Evolutionary conservation across 2,888 invertebrate species (phyloP).

Genomic region (Chydorus sphaericus): DNA sequence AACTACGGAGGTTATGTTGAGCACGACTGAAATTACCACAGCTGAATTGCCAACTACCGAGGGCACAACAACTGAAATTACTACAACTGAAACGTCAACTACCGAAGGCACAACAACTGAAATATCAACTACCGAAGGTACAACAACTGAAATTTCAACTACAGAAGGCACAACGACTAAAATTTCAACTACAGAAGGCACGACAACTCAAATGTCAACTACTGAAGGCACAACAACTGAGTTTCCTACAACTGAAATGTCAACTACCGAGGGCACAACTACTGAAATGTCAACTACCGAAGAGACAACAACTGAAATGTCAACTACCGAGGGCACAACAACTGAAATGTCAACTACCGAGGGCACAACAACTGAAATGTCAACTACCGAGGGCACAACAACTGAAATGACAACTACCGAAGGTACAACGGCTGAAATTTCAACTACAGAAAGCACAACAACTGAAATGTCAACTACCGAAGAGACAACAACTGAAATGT

Average conservation of each 20-base stretch:
- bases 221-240: slow-evolving; percentile 11
- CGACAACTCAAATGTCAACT: slow-evolving; percentile 8
- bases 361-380: slow-evolving; percentile 4
- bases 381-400: slow-evolving; percentile 7
- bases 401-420: background rate
- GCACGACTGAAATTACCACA: background rate
- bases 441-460: slow-evolving; percentile 10
- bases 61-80: slow-evolving; percentile 14
- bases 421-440: background rate
- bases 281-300: background rate
- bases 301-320: background rate
- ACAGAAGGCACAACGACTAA: slow-evolving; percentile 12
- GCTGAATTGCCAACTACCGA: slow-evolving; percentile 3
- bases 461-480: slow-evolving; percentile 9
- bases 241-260: background rate
- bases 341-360: slow-evolving; percentile 5
- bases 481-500: slow-evolving; percentile 8
- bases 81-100: slow-evolving; percentile 12
- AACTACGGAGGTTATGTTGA: background rate
- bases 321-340: background rate
- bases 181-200: background rate
- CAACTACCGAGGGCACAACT: background rate
- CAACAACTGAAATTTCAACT: slow-evolving; percentile 13
- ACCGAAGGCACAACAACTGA: slow-evolving; percentile 12
- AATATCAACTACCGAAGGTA: background rate